Percentiles rank a stretch among this genome's conserved stretches.
phyloP scores from a whole-genome alignment of 1,140 invertebrate genomes.

The Akabosia matsudoensis region DNA sequence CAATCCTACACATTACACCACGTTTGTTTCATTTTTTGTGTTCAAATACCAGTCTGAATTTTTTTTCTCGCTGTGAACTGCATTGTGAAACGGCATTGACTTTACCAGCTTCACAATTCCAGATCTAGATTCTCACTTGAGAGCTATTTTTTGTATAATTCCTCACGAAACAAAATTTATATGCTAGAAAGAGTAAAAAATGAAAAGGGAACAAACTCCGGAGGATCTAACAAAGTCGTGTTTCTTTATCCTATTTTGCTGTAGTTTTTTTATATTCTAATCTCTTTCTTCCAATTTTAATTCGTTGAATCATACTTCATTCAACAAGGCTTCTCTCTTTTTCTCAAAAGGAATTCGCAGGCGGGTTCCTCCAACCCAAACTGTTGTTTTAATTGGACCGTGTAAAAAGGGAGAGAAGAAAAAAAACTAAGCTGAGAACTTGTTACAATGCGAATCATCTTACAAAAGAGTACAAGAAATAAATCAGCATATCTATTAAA shows the following conservation, averaged over 20 bases:
- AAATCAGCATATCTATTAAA: background rate
- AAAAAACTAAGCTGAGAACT: background rate
- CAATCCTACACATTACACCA: background rate
- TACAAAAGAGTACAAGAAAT: background rate
- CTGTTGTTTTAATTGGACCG: conserved; percentile 19
- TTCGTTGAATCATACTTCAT: background rate
- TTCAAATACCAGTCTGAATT: too few species aligned
- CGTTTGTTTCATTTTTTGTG: background rate
- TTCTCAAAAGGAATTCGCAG: background rate
- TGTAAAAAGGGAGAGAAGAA: background rate
- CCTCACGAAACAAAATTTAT: too few species aligned
- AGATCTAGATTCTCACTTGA: conserved; percentile 3
- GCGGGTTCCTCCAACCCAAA: conserved; percentile 8
- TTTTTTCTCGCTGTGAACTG: too few species aligned
- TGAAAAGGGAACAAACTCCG: background rate
- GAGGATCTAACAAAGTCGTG: background rate
- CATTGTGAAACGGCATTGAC: too few species aligned
- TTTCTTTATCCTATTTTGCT: background rate
- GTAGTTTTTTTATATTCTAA: background rate
- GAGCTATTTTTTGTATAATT: background rate
- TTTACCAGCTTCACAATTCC: background rate
- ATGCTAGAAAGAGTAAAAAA: background rate
- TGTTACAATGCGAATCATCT: background rate
- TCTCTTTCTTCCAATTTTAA: background rate
- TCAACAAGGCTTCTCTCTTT: background rate